Percentiles rank a stretch among this genome's conserved stretches.
Evolutionary conservation across 2,113 vertebrate genomes (phyloP).

Genomic region (Stegastes partitus): DNA sequence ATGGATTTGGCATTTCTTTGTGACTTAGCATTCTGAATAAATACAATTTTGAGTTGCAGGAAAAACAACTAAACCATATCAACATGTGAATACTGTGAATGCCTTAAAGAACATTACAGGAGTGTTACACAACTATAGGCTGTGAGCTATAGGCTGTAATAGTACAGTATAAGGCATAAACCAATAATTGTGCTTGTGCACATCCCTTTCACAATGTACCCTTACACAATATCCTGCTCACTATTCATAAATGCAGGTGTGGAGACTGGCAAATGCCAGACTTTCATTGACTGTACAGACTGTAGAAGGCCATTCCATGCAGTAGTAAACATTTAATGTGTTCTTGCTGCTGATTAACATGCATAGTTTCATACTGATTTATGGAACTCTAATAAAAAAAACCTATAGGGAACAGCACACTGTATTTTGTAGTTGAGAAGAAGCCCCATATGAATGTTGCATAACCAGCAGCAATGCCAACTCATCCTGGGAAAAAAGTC

Average conservation of each 20-base stretch:
- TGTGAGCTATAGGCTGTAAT: no score
- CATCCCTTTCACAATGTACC: no score
- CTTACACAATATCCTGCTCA: neutral
- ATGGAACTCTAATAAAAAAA: constrained; percentile 7
- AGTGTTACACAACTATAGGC: no score
- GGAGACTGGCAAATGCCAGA: constrained; percentile 6
- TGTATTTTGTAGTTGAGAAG: neutral
- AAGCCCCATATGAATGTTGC: neutral
- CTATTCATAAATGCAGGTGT: constrained; percentile 7
- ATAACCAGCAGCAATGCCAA: neutral
- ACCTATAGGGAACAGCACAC: neutral
- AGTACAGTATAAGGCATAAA: no score
- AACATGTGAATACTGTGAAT: no score
- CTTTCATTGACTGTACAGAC: constrained; percentile 26
- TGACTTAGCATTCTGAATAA: no score
- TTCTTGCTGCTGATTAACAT: constrained; percentile 1
- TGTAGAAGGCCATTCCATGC: constrained; percentile 13
- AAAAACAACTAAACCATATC: no score
- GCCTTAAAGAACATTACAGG: no score
- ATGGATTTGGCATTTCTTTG: no score
- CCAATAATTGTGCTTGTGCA: no score
- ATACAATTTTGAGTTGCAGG: no score
- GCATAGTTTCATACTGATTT: constrained; percentile 15
- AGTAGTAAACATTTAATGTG: constrained; percentile 24
- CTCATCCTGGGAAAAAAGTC: neutral